Conservation (phyloP, 2,888 invertebrate species). For the Lithophane semibrunnea region DNA sequence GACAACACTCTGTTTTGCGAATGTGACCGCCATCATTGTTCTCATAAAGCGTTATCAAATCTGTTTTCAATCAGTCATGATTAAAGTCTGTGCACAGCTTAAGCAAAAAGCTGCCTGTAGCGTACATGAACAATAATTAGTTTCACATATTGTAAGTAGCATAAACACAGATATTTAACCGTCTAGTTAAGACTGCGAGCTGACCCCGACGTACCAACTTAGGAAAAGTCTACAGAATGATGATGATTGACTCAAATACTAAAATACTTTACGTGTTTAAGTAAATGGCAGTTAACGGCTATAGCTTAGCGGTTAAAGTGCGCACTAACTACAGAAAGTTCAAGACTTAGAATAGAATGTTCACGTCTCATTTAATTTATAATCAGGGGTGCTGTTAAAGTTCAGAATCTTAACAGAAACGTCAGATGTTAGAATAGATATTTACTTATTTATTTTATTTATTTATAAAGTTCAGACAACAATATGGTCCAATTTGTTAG, state of each 20-base stretch:
- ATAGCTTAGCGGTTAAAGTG: conserved; percentile 17
- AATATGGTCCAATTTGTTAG: too few relatives aligned
- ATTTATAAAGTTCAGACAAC: too few relatives aligned
- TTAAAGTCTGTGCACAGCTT: too few relatives aligned
- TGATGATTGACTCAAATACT: conserved; percentile 31
- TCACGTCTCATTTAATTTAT: conserved; percentile 22
- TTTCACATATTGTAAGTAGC: not conserved
- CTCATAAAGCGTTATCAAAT: not conserved
- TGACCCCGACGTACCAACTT: conserved; percentile 19
- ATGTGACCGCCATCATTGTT: not conserved
- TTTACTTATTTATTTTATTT: not conserved
- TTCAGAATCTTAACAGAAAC: not conserved
- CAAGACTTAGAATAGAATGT: not conserved
- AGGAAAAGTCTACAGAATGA: conserved; percentile 23
- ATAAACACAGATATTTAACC: conserved; percentile 9
- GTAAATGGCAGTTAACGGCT: conserved; percentile 15
- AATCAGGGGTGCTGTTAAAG: not conserved
- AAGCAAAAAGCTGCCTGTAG: not conserved
- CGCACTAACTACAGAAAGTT: conserved; percentile 26
- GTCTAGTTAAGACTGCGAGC: not conserved
- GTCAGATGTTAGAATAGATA: not conserved
- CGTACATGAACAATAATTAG: not conserved
- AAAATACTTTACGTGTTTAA: conserved; percentile 22
- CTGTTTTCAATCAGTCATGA: not conserved
- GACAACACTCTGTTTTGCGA: not conserved